phyloP scores from a whole-genome alignment of 2,888 invertebrate species.

The Pristionchus exspectatus region DNA sequence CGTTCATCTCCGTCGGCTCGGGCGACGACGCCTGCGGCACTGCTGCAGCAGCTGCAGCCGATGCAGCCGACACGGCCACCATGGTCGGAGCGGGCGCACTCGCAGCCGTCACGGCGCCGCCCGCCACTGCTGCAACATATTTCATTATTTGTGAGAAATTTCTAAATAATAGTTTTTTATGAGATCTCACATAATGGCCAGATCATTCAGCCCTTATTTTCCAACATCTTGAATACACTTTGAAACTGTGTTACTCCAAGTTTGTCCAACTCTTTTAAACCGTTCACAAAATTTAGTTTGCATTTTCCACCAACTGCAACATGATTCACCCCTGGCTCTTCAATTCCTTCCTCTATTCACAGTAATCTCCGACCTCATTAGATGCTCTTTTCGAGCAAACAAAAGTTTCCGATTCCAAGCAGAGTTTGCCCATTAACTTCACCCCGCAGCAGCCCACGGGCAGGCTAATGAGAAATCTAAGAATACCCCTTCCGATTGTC shows the following conservation, averaged over 20 bases:
- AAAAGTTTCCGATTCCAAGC: constrained; percentile 3
- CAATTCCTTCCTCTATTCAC: neutral
- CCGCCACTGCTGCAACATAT: constrained; percentile 26
- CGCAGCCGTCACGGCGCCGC: neutral
- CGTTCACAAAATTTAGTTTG: too few relatives aligned
- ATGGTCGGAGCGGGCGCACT: neutral
- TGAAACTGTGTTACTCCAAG: too few relatives aligned
- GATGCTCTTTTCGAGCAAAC: neutral
- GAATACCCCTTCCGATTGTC: neutral
- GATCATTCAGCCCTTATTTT: too few relatives aligned
- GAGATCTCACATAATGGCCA: too few relatives aligned
- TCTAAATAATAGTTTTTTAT: neutral
- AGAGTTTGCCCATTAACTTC: neutral
- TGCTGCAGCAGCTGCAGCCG: constrained; percentile 39
- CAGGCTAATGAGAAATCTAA: constrained; percentile 15
- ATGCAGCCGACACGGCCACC: neutral
- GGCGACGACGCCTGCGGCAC: constrained; percentile 57
- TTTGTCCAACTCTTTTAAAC: too few relatives aligned
- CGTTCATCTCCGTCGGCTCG: constrained; percentile 60
- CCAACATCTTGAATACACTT: too few relatives aligned
- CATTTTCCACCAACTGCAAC: neutral
- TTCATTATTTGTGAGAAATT: neutral
- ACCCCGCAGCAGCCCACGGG: neutral
- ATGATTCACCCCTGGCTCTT: neutral
- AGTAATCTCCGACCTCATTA: constrained; percentile 1